Conservation (phyloP, 2,888 invertebrate species). For the Hypolimnas misippus region DNA sequence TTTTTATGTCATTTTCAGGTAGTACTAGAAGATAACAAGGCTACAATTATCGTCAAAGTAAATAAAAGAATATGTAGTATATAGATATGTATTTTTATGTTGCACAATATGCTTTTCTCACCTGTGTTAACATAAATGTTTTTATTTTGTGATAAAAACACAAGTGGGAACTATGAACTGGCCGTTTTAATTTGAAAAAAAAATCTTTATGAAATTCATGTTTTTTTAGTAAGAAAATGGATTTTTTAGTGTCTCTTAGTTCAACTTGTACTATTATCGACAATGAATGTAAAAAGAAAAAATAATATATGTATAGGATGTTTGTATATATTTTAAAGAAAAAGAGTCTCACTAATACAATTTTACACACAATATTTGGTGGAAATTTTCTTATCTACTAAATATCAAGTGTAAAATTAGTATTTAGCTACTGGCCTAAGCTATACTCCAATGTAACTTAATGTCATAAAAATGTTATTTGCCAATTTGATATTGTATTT, state of each 20-base stretch:
- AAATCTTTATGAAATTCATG: too few species aligned
- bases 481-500: neutral
- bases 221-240: too few species aligned
- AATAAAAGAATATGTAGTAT: neutral
- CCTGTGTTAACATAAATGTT: neutral
- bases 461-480: neutral
- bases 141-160: neutral
- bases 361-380: too few species aligned
- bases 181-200: neutral
- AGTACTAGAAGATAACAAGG: neutral
- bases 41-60: conserved; percentile 4
- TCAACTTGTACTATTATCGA: too few species aligned
- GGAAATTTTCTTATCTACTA: too few species aligned
- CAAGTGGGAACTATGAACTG: neutral
- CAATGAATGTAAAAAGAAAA: too few species aligned
- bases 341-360: too few species aligned
- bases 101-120: conserved; percentile 2
- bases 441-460: neutral
- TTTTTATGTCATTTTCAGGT: conserved; percentile 14
- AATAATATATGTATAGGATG: too few species aligned
- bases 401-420: too few species aligned
- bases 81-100: neutral
- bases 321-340: too few species aligned
- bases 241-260: too few species aligned
- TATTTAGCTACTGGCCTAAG: too few species aligned